Conservation (phyloP, 2,113 vertebrate species). For the Cebidichthys violaceus region DNA sequence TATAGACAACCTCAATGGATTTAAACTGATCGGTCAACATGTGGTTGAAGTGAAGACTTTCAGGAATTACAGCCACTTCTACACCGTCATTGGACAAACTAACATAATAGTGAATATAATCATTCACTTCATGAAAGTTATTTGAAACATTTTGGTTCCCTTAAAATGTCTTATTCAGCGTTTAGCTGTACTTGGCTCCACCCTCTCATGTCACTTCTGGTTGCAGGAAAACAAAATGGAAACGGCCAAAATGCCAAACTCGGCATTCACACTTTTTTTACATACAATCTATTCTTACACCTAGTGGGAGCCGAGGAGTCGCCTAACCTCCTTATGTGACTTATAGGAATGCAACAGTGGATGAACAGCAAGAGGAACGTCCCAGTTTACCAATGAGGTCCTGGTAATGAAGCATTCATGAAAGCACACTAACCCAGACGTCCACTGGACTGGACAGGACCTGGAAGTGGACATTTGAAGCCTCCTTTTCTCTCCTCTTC, state of each 20-base stretch:
- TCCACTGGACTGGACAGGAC: not conserved
- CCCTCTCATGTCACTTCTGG: not conserved
- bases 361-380: not conserved
- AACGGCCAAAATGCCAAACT: not conserved
- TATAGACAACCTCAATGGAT: too few species aligned
- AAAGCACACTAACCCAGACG: slow-evolving; percentile 6
- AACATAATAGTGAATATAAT: too few species aligned
- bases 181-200: not conserved
- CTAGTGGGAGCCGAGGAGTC: not conserved
- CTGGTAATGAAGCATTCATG: not conserved
- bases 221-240: not conserved
- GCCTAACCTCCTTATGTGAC: slow-evolving; percentile 2
- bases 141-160: too few species aligned
- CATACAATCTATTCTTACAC: not conserved
- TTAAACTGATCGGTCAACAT: too few species aligned
- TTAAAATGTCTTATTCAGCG: too few species aligned
- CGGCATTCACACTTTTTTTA: not conserved
- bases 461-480: not conserved
- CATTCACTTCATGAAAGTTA: not conserved
- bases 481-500: slow-evolving; percentile 59
- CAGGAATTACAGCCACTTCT: too few species aligned
- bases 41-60: too few species aligned
- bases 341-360: slow-evolving; percentile 6
- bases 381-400: not conserved
- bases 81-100: too few species aligned